Percentiles rank a stretch among this genome's conserved stretches.
Conservation (phyloP, 2,888 invertebrate genomes). For the Machimus atricapillus region DNA sequence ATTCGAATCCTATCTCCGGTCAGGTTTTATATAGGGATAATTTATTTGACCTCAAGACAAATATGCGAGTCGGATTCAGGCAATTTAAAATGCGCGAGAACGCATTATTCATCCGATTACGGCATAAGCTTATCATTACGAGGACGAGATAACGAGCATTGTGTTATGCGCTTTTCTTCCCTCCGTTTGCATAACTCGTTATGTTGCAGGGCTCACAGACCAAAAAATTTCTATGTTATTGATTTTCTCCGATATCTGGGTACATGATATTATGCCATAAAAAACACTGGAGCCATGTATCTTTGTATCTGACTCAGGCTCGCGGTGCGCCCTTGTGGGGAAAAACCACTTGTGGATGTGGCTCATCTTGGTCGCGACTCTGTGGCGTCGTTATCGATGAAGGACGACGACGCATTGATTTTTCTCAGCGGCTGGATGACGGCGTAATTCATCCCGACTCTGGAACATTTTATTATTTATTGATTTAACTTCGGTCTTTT, state of each 20-base stretch:
- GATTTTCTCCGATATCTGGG: background rate
- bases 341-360: background rate
- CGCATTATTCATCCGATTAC: background rate
- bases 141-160: background rate
- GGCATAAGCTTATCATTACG: background rate
- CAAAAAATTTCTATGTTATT: background rate
- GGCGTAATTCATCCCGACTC: background rate
- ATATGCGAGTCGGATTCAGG: background rate
- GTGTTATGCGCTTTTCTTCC: background rate
- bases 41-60: background rate
- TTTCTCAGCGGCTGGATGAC: background rate
- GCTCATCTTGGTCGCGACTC: background rate
- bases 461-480: background rate
- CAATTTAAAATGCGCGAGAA: background rate
- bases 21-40: background rate
- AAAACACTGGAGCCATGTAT: background rate
- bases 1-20: background rate
- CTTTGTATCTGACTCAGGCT: background rate
- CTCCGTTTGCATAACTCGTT: background rate
- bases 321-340: background rate
- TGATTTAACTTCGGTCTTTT: background rate
- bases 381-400: background rate
- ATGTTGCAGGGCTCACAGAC: background rate
- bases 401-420: background rate
- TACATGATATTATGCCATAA: background rate